Conservation (phyloP, 2,888 invertebrate genomes). For the Heliconius ismenius region DNA sequence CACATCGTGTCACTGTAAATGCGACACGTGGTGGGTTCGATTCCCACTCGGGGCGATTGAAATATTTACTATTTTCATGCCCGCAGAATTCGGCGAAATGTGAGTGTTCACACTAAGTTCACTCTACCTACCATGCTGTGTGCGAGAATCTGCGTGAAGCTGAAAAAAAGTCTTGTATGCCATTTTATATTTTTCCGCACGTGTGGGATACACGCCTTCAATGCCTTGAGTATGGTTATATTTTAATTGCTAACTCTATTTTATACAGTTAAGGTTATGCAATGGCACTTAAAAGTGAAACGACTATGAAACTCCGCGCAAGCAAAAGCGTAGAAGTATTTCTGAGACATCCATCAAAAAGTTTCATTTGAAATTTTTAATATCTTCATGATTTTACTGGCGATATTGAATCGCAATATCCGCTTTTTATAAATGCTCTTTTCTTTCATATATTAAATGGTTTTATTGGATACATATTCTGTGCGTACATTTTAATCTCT, state of each 20-base stretch:
- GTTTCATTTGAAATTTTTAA: conserved; percentile 18
- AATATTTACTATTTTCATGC: too few species aligned
- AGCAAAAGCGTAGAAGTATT: conserved; percentile 6
- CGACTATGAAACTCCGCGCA: conserved; percentile 8
- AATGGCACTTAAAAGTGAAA: background rate
- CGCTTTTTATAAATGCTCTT: conserved; percentile 39
- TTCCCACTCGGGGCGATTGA: too few species aligned
- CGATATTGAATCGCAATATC: conserved; percentile 46
- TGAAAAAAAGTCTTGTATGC: background rate
- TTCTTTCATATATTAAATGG: conserved; percentile 17
- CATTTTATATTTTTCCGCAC: background rate
- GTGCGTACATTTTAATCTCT: background rate
- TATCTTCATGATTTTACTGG: conserved; percentile 20
- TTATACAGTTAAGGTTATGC: conserved; percentile 3
- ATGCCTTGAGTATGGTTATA: background rate
- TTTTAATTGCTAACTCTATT: conserved; percentile 13
- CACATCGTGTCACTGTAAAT: too few species aligned
- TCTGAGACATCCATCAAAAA: conserved; percentile 20
- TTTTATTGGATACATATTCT: background rate
- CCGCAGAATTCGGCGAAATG: too few species aligned
- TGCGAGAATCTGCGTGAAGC: too few species aligned
- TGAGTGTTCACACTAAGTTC: too few species aligned
- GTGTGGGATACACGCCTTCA: too few species aligned
- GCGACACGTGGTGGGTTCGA: too few species aligned
- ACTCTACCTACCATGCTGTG: too few species aligned